Base-by-base conservation (phyloP, 2,113 vertebrate genomes). In the Willisornis vidua region DNA sequence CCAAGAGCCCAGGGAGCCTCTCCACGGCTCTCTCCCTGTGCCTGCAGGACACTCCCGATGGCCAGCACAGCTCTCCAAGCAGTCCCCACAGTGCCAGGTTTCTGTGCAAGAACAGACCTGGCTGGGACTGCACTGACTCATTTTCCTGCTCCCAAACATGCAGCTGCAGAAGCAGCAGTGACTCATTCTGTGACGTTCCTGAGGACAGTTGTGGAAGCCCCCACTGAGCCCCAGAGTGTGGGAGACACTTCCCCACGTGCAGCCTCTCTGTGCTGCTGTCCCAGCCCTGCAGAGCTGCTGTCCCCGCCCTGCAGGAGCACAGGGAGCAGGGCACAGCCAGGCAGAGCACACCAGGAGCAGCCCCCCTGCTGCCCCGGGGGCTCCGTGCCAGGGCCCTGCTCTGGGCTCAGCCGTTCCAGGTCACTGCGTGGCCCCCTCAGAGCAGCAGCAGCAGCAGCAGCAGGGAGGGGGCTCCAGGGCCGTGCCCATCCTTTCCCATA, bases 21-120 rank as follows among this genome's bases (percentile, higher is more conserved):
- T 51, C 79, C 6, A 14, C 3, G 20, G 74, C 45, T 41, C 33
- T 28, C 41, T 57, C 76, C 77, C 78, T 0, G 37, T 37, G 73
- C 58, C 20, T 0, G 3, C 75, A 81, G 35, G 87, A 55, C 2
- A 54, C 31, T 19, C 84, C 39, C 6, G 0, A 45, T 0, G 39
- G 76, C 43, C 79, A 88, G 55, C 1, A 7, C 33, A 45, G 86
- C 70, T 68, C 73, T 74, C 70, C 85, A 48, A 58, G 66, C 12
- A 9, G 90, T 65, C 72, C 63, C 84, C 80, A 49, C 57, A 8
- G 9, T 88, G 70, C 78, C 93, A 89, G 54, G 10, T 29, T 76
- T 73, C 89, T 89, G 61, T 6, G 43, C 71, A 37, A 75, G 71
- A 82, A 31, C 66, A 13, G 80, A 33, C 78, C 77, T 52, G 74